These are phyloP conservation scores for Gopherus flavomarginatus DNA, from an alignment of 2,113 vertebrate genomes.

Conservation along the genomic window DNA sequence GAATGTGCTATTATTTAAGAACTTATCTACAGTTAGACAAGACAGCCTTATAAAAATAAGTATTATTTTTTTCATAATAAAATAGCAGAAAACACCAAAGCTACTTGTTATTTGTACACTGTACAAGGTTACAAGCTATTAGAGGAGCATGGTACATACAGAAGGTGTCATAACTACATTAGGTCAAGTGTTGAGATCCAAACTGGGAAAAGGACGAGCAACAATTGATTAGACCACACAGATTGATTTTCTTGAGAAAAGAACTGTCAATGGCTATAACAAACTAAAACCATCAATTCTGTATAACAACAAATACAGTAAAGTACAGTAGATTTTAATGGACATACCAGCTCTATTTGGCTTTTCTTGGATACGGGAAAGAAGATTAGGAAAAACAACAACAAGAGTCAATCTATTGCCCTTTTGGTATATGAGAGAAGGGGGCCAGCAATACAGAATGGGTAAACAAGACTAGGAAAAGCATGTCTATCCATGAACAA, in stretches of 20 bases:
- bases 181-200: background rate
- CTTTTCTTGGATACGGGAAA: background rate
- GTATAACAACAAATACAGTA: background rate
- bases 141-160: background rate
- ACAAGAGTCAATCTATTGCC: background rate
- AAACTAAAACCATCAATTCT: background rate
- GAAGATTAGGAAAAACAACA: background rate
- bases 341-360: background rate
- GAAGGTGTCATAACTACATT: background rate
- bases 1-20: background rate
- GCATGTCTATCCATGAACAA: background rate
- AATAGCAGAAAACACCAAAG: background rate
- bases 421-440: background rate
- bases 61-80: too few species aligned
- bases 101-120: background rate
- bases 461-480: background rate
- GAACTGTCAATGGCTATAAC: background rate
- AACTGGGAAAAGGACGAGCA: background rate
- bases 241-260: background rate
- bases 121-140: background rate
- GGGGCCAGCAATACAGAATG: background rate
- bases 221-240: background rate
- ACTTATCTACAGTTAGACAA: background rate
- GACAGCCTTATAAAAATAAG: background rate
- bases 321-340: fast-evolving